A percentile compares a stretch with the other conserved stretches of the same genome.
Conservation (phyloP, 2,797 vertebrate species). For the Chelon auratus region DNA sequence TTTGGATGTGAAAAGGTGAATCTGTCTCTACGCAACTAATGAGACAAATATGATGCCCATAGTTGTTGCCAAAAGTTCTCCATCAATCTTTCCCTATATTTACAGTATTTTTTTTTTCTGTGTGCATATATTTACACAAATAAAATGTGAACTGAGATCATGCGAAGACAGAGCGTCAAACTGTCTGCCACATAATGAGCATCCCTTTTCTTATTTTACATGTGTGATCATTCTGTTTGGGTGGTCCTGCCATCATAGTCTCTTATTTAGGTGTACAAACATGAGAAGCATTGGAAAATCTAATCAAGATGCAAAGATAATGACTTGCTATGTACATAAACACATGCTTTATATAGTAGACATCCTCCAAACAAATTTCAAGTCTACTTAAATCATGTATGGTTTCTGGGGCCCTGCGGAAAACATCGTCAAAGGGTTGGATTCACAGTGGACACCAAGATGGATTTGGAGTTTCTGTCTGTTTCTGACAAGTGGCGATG, state of each 20-base stretch:
- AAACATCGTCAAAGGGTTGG: constrained; percentile 25
- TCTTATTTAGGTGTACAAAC: constrained; percentile 73
- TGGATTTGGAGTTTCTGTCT: constrained; percentile 27
- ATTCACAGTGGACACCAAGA: constrained; percentile 31
- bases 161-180: constrained; percentile 49
- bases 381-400: constrained; percentile 62
- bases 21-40: constrained; percentile 28
- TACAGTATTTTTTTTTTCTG: constrained; percentile 2
- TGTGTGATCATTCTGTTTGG: constrained; percentile 63
- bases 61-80: constrained; percentile 8
- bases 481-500: constrained; percentile 50
- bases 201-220: constrained; percentile 64
- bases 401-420: constrained; percentile 36
- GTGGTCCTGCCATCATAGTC: constrained; percentile 70
- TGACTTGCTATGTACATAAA: constrained; percentile 72
- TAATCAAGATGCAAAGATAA: constrained; percentile 76
- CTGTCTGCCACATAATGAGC: constrained; percentile 70
- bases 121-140: not conserved
- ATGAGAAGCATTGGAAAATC: constrained; percentile 62
- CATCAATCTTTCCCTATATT: constrained; percentile 18
- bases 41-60: constrained; percentile 24
- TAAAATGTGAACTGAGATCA: constrained; percentile 27
- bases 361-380: constrained; percentile 72
- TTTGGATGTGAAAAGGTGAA: constrained; percentile 38
- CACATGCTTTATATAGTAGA: constrained; percentile 61